Base-by-base conservation (phyloP, 2,797 vertebrate genomes). In the Enteromius radiatus region DNA sequence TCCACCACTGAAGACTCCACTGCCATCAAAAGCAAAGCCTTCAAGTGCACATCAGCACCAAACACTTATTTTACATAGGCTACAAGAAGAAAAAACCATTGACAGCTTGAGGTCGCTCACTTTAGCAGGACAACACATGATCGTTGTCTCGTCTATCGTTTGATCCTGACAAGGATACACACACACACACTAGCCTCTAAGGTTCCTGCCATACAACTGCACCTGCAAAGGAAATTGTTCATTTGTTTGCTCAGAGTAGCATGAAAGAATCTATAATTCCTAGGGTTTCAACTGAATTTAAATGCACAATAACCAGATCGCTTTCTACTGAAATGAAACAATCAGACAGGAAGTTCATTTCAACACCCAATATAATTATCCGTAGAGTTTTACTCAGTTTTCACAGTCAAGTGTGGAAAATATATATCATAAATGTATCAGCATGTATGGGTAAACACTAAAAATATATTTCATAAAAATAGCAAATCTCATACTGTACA, bases 1-100 rank as follows among this genome's bases (percentile, higher is more conserved):
- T 56, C 33, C 33, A 38, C 14, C 14, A 19, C 17, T 47, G 31
- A 78, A 67, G 45, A 52, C 8, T 4, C 10, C 8, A 77, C 47
- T 36, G 68, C 68, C 63, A 19, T 61, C 52, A 45, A 61, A 54
- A 69, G 47, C 19, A 28, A 41, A 54, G 49, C 47, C 47, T 38
- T 33, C 21, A 71, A 61, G 52, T 80, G 8, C 41, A 61, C 21
- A 67, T 67, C 63, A 41, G 33, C n/a, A 26, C n/a, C 15, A 47
- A 65, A 67, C 19, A 67, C 64, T 79, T 56, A 54, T 28, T 69
- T 79, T 38, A 41, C 64, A 68, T 41, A 43, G 52, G 8, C 49
- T 54, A 11, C 21, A 67, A 26, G 17, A 59, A 21, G 11, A 79
- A 26, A 52, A 41, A 31, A 3, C 49, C 4, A 36, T 59, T 33